A percentile compares a stretch with the other conserved stretches of the same genome.
Conservation (phyloP, 2,797 vertebrate species). For the Mallotus villosus region DNA sequence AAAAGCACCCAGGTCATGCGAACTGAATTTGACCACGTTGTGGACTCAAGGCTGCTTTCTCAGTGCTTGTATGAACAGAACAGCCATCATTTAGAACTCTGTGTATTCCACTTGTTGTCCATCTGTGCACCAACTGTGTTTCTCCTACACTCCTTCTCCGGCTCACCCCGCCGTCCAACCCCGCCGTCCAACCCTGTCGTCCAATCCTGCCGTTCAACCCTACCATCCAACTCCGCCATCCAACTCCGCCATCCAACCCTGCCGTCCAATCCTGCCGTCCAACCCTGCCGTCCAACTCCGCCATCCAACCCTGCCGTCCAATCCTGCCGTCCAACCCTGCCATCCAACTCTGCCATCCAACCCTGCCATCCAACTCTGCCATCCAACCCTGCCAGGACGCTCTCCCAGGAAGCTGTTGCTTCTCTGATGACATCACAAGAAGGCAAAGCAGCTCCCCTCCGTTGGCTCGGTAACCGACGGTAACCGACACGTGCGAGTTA, state of each 20-base stretch:
- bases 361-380: too few relatives aligned
- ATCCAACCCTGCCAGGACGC: neutral
- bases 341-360: too few relatives aligned
- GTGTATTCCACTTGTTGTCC: neutral
- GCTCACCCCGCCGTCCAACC: neutral
- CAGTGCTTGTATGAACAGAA: neutral
- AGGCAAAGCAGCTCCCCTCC: constrained; percentile 35
- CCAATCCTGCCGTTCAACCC: too few relatives aligned
- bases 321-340: too few relatives aligned
- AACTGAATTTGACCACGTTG: neutral
- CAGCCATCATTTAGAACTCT: neutral
- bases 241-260: too few relatives aligned
- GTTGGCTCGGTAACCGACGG: constrained; percentile 29
- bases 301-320: too few relatives aligned
- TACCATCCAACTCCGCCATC: too few relatives aligned
- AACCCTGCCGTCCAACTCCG: too few relatives aligned
- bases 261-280: too few relatives aligned
- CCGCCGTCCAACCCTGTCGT: too few relatives aligned
- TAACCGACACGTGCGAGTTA: constrained; percentile 29
- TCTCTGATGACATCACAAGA: constrained; percentile 33
- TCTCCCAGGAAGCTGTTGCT: neutral
- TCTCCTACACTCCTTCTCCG: neutral
- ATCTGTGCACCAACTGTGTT: neutral
- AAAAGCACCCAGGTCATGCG: neutral
- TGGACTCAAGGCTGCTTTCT: neutral